Evolutionary conservation across 2,888 invertebrate species (phyloP).

Genomic region (Volucella inanis): DNA sequence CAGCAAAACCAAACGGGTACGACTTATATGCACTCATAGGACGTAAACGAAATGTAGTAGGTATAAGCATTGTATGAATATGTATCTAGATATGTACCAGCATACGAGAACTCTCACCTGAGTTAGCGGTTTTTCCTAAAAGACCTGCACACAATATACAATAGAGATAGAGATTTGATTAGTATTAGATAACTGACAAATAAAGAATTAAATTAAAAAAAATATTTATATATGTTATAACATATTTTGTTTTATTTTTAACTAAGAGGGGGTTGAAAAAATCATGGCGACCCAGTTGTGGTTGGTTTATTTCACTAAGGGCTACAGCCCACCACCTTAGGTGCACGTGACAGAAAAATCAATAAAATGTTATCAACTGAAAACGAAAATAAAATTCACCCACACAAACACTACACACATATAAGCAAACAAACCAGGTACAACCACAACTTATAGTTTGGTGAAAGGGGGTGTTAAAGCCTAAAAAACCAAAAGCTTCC

Average conservation of each 20-base stretch:
- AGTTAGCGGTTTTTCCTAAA: constrained; percentile 82
- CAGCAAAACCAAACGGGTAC: constrained; percentile 44
- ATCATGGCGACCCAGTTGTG: neutral
- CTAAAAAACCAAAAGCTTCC: constrained; percentile 22
- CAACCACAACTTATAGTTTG: constrained; percentile 39
- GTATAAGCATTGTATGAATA: neutral
- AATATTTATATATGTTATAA: constrained; percentile 36
- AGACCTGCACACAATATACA: constrained; percentile 79
- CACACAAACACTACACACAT: constrained; percentile 37
- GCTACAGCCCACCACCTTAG: neutral
- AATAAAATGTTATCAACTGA: constrained; percentile 56
- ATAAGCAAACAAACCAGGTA: neutral
- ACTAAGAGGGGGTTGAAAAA: constrained; percentile 4
- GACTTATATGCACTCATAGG: constrained; percentile 47
- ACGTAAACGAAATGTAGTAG: constrained; percentile 43
- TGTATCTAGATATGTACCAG: neutral
- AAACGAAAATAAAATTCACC: constrained; percentile 49
- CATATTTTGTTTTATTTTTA: constrained; percentile 52
- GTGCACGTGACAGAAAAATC: constrained; percentile 70
- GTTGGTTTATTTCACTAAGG: no score
- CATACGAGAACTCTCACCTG: constrained; percentile 79
- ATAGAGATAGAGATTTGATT: constrained; percentile 67
- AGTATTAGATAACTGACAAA: constrained; percentile 56
- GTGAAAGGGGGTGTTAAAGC: neutral
- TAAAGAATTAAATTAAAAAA: constrained; percentile 1